Base-by-base conservation (phyloP, 2,888 invertebrate genomes). In the Plutella xylostella region DNA sequence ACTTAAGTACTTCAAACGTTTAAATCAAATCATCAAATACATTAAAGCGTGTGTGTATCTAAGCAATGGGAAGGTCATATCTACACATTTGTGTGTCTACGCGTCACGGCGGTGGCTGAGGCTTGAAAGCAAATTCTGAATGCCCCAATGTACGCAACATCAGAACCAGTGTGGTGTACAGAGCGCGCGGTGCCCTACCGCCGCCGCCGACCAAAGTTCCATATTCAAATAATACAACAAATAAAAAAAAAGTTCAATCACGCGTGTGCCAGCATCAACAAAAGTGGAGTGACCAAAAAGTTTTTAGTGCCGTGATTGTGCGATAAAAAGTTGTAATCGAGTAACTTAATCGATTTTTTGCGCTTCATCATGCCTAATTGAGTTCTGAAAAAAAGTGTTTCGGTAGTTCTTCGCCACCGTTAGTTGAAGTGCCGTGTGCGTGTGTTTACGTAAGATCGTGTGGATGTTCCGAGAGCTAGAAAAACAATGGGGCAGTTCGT, bases 131-230 rank as follows among this genome's bases (percentile, higher is more conserved):
- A 74, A 82, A 77, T 80, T 75, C 14, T 77, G 71, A 62, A 65
- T 66, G 62, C 61, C 69, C 69, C 65, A 72, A 72, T 68, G 72
- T 70, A 65, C 65, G 66, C 57, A 63, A 59, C 57, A 56, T 25
- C 20, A 30, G 31, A 64, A 61, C 75, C 82, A 79, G 79, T 79
- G 56, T 65, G 72, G 68, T 71, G 68, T 63, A n/a, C n/a, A n/a
- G 69, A 72, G 78, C 76, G 72, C 66, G 68, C 65, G 74, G 79
- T 76, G 73, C 74, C 72, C 71, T 74, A 74, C 69, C 62, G 70
- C 60, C 49, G 12, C 1, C 17, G 22, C 17, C 17, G 49, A 51
- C 52, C 51, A 57, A 61, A n/a, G n/a, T n/a, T n/a, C n/a, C n/a
- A n/a, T n/a, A n/a, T n/a, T n/a, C n/a, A n/a, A n/a, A n/a, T n/a